A percentile compares a stretch with the other conserved stretches of the same genome.
phyloP scores from a whole-genome alignment of 2,113 vertebrate genomes.

The Corythoichthys intestinalis region DNA sequence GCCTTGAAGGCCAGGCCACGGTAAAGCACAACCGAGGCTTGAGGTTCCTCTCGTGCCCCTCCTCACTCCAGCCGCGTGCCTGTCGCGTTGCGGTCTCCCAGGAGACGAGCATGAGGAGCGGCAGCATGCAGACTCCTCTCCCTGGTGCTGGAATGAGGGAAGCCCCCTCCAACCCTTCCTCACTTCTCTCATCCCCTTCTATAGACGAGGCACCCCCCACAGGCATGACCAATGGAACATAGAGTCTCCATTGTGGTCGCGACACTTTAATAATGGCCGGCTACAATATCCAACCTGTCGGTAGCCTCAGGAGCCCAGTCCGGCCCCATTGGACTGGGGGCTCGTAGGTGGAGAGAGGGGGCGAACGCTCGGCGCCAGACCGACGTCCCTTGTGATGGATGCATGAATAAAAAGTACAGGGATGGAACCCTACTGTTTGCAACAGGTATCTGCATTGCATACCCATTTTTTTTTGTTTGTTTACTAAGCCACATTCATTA shows the following conservation, averaged over 20 bases:
- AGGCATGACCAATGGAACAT: conserved; percentile 98
- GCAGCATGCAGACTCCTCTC: conserved; percentile 93
- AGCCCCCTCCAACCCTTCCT: conserved; percentile 77
- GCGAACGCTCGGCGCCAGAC: conserved; percentile 75
- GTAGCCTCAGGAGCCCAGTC: conserved; percentile 88
- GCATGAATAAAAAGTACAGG: conserved; percentile 68
- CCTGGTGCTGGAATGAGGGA: conserved; percentile 71
- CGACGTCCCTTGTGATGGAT: conserved; percentile 59
- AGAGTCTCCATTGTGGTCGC: conserved; percentile 90
- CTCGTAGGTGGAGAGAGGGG: conserved; percentile 68
- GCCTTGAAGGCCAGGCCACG: neutral
- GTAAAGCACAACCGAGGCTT: neutral
- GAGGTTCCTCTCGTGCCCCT: conserved; percentile 7
- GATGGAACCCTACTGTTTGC: neutral
- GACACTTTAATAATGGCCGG: conserved; percentile 98
- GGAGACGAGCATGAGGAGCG: conserved; percentile 80
- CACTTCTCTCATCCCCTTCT: conserved; percentile 15
- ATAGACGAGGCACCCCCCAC: conserved; percentile 81
- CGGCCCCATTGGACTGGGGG: conserved; percentile 69
- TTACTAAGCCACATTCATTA: neutral
- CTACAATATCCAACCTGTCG: conserved; percentile 99
- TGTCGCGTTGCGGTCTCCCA: conserved; percentile 77
- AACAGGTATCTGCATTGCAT: conserved; percentile 1
- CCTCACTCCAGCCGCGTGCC: conserved; percentile 50
- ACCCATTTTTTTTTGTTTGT: neutral